These are phyloP conservation scores for Nycticebus coucang DNA, from an alignment of 2,113 vertebrate genomes.

Conservation along the genomic window DNA sequence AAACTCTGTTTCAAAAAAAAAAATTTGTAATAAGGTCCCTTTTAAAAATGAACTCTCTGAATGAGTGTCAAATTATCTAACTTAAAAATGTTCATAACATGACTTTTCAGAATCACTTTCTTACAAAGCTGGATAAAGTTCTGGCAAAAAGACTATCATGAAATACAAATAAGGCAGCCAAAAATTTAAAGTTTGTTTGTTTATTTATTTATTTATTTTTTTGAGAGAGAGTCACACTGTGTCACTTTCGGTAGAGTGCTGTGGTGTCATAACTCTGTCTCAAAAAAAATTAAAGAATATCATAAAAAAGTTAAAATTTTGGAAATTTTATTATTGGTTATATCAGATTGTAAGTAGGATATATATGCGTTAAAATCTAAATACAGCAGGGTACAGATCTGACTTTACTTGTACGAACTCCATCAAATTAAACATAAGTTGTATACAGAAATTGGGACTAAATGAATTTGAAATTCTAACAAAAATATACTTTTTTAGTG, in stretches of 20 bases:
- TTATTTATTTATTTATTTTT: no score
- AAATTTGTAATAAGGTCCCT: not conserved
- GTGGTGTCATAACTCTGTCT: no score
- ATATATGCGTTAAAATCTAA: not conserved
- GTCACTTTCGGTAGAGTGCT: no score
- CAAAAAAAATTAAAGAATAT: not conserved
- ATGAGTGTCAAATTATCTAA: not conserved
- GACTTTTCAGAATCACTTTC: slow-evolving; percentile 7
- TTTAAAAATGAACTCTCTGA: slow-evolving; percentile 4
- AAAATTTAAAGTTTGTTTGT: not conserved
- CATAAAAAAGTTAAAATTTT: not conserved
- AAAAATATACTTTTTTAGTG: not conserved
- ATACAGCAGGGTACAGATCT: not conserved
- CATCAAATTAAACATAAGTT: not conserved
- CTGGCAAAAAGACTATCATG: not conserved
- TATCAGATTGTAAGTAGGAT: not conserved
- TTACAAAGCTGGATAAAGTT: not conserved
- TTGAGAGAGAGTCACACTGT: no score
- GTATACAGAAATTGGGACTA: not conserved
- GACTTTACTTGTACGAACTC: not conserved
- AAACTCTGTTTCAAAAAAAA: no score
- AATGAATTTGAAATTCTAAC: not conserved
- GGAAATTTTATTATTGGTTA: not conserved
- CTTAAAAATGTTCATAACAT: not conserved
- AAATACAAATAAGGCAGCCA: not conserved